Evolutionary conservation across 2,888 invertebrate species (phyloP).

Genomic region (Agrochola macilenta): DNA sequence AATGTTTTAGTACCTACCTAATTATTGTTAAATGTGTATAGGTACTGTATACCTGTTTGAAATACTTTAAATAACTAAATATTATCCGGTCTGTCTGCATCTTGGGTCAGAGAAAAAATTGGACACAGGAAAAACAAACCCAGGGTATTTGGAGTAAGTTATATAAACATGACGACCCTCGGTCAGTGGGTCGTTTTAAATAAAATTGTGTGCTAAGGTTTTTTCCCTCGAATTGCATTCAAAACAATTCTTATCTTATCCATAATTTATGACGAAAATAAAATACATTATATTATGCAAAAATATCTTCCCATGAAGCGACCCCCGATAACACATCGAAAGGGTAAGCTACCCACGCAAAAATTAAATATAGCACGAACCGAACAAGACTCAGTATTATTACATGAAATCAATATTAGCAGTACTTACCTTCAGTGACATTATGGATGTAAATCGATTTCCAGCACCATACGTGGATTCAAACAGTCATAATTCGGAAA

Average conservation of each 20-base stretch:
- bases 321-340: slow-evolving; percentile 43
- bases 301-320: slow-evolving; percentile 22
- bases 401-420: slow-evolving; percentile 53
- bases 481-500: slow-evolving; percentile 79
- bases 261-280: not conserved
- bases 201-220: not conserved
- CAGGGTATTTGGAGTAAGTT: not conserved
- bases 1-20: no score
- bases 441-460: slow-evolving; percentile 77
- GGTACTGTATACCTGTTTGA: not conserved
- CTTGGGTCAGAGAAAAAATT: not conserved
- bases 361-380: slow-evolving; percentile 54
- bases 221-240: not conserved
- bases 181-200: not conserved
- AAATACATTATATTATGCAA: not conserved
- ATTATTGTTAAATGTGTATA: not conserved
- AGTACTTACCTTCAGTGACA: slow-evolving; percentile 84
- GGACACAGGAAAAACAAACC: no score
- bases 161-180: no score
- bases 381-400: slow-evolving; percentile 15
- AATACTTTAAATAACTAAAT: not conserved
- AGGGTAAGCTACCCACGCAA: slow-evolving; percentile 65
- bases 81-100: not conserved
- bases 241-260: not conserved
- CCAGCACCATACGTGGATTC: slow-evolving; percentile 72